Base-by-base conservation (phyloP, 2,113 vertebrate species). In the Limanda limanda region DNA sequence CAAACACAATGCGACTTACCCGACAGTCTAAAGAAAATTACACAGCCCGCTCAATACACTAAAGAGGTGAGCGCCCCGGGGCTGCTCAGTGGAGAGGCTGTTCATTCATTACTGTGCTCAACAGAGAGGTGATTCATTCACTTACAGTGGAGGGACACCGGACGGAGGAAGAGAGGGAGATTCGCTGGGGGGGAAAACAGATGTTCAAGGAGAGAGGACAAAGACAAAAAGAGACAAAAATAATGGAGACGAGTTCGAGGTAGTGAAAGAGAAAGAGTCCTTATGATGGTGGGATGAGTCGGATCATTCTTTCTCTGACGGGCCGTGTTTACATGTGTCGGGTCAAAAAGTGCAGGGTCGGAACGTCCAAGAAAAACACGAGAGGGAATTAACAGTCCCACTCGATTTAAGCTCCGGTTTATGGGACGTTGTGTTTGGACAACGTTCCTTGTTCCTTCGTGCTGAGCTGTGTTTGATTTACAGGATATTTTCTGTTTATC, bases 371-470 rank as follows among this genome's bases (percentile, higher is more conserved):
- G 71, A 68, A 77, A 78, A 85, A 91, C 78, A 90, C 1, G 2
- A 74, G 67, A 18, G 1, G 76, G 69, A 76, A 86, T 89, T 62
- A 88, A 48, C 65, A 56, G 74, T 24, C 57, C 55, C 51, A 5
- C 37, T 47, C 47, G 65, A 76, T 72, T 62, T 83, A 86, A 88
- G 75, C 82, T 89, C 59, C 63, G 48, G 37, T 91, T 90, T 86
- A 88, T 83, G 84, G 73, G 73, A 86, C 47, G 17, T 8, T 57
- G 27, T 88, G 87, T 91, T 91, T 84, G 74, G 82, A 91, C 65
- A 77, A 81, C 74, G 35, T 52, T 56, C 79, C 81, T 73, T 84
- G 66, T 81, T 86, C 51, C 48, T 70, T n/a, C 0, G 2, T 57
- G 17, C 71, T 17, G 63, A 74, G 77, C 71, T 71, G 71, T 67